Base-by-base conservation (phyloP, 2,113 vertebrate genomes). In the Philantomba maxwellii region DNA sequence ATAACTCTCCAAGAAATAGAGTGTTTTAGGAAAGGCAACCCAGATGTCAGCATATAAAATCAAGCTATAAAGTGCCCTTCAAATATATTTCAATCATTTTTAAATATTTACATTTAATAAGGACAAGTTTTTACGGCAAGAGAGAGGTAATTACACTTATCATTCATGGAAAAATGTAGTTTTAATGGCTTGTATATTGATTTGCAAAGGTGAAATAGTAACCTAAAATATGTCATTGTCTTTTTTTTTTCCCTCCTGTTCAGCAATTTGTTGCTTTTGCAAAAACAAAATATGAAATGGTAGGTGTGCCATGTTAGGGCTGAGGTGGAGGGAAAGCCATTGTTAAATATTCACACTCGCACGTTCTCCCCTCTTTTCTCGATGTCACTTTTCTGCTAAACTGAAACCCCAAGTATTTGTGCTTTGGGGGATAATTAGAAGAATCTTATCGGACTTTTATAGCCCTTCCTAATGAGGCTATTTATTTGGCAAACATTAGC, bases 41-140 rank as follows among this genome's bases (percentile, higher is more conserved):
- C 98, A 99, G 98, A 98, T 98, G 98, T 98, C 97, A 97, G 95
- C 98, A 89, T 98, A 99, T 99, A 98, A 99, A 99, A 98, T 98
- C 98, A 96, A 98, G 98, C 98, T 98, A 98, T 99, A 99, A 99
- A 99, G 98, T 98, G 97, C 95, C 98, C 97, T 98, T 98, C 98
- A 98, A 98, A 98, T 98, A 97, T 98, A 98, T 98, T 99, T 98
- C 98, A 99, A 98, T 99, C 97, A 98, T 98, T 99, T 98, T 98
- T 98, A 99, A 99, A 99, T 99, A 99, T 99, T 99, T 99, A 98
- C 98, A 98, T 99, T 98, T 99, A 99, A 99, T 99, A 99, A 98
- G 98, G 97, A 98, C 98, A 96, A 82, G 94, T 94, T 98, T 99
- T 98, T 98, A 99, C 98, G 98, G 96, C 98, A 93, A 97, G 97